Conservation (phyloP, 2,113 vertebrate species). For the Erythrocercus mccallii region DNA sequence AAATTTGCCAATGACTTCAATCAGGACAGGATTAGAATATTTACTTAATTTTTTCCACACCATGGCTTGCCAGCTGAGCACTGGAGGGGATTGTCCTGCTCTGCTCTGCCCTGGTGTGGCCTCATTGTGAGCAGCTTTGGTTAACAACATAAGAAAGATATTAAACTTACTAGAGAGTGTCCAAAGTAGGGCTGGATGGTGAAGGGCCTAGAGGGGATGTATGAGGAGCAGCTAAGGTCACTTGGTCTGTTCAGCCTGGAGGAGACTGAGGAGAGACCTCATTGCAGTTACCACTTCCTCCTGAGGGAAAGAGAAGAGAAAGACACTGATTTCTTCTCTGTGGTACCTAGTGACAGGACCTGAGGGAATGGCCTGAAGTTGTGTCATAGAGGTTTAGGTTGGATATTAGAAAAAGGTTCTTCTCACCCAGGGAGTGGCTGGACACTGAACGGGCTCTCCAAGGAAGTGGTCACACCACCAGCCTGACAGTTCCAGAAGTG, state of each 20-base stretch:
- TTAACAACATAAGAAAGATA: neutral
- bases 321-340: neutral
- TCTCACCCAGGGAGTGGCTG: neutral
- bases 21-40: neutral
- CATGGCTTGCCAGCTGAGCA: neutral
- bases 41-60: neutral
- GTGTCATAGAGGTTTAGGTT: neutral
- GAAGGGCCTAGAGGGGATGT: neutral
- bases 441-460: neutral
- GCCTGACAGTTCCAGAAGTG: neutral
- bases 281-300: neutral
- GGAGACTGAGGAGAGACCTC: neutral
- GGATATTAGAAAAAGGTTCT: neutral
- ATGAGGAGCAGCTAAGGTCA: neutral
- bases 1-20: neutral
- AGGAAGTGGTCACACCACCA: neutral
- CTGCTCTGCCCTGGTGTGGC: neutral
- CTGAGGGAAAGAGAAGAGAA: neutral
- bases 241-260: neutral
- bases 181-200: neutral
- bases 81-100: neutral
- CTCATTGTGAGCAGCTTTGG: neutral
- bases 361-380: neutral
- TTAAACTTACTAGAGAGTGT: neutral
- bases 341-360: neutral